Conservation (phyloP, 2,888 invertebrate species). For the Thereva nobilitata region DNA sequence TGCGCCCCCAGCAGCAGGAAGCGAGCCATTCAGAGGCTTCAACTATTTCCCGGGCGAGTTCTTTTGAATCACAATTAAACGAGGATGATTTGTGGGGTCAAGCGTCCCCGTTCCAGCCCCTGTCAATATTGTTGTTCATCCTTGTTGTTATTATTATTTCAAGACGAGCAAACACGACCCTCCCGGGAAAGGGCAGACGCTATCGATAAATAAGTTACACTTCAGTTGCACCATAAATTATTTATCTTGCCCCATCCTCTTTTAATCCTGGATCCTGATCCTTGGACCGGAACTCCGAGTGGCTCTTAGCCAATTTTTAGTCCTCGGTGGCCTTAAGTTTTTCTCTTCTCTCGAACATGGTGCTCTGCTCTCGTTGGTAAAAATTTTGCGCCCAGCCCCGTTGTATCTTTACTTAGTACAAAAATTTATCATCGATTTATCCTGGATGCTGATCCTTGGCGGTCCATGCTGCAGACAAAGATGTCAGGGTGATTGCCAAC, state of each 20-base stretch:
- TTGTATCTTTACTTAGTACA: slow-evolving; percentile 1
- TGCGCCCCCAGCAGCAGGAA: no score
- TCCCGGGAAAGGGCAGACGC: slow-evolving; percentile 1
- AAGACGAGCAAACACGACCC: neutral
- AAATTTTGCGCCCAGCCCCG: neutral
- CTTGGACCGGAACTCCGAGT: slow-evolving; percentile 6
- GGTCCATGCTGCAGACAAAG: neutral
- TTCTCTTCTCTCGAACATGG: neutral
- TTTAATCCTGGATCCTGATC: neutral
- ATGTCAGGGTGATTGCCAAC: neutral
- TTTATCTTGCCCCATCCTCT: slow-evolving; percentile 24
- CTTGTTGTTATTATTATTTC: neutral
- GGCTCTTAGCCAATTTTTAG: slow-evolving; percentile 8
- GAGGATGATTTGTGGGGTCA: no score
- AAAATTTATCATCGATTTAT: slow-evolving; percentile 12
- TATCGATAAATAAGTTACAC: slow-evolving; percentile 40
- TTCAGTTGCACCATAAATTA: slow-evolving; percentile 39
- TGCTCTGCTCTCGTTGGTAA: neutral
- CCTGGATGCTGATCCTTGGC: slow-evolving; percentile 2
- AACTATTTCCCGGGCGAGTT: no score
- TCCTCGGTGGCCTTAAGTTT: slow-evolving; percentile 3
- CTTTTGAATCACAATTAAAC: no score
- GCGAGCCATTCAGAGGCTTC: no score
- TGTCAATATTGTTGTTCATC: neutral
- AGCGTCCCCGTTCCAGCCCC: neutral